Base-by-base conservation (phyloP, 1,140 invertebrate genomes). In the Lycorma delicatula region DNA sequence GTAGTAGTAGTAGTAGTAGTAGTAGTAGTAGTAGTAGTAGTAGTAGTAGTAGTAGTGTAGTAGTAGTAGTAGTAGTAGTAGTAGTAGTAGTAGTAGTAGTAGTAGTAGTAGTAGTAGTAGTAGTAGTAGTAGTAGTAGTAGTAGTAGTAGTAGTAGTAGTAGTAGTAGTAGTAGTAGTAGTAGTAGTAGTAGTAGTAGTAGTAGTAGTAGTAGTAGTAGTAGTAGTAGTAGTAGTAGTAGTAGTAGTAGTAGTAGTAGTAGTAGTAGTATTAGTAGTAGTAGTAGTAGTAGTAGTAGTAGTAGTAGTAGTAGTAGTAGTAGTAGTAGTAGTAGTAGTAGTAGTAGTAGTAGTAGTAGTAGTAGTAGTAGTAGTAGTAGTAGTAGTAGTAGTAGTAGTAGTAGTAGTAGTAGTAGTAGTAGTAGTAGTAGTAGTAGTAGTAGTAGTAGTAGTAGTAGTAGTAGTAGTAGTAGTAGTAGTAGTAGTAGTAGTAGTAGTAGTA, bases 381-480 rank as follows among this genome's bases (percentile, higher is more conserved):
- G 34, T 60, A 31, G 57, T 54, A 31, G 58, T 58, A 41, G 58
- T 59, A 28, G 57, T 59, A 27, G 58, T 59, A 28, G 58, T 60
- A 41, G 31, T 61, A 28, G 57, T 58, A 16, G 56, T 48, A 28
- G 31, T 46, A 41, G 54, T 59, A 23, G 57, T 18, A 22, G 54
- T 55, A 44, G 56, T 28, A 20, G 53, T 58, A 44, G 27, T 31
- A 7, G 56, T 57, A 44, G 53, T 31, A 22, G 52, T 51, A 29
- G 49, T 26, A 7, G 49, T 51, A 29, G 28, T 26, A 29, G 49
- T 51, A 29, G 49, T 51, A 26, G n/a, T n/a, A n/a, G n/a, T n/a
- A n/a, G n/a, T 54, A 25, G 51, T 36, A 25, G 51, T 54, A 25
- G 34, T 36, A 12, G 51, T 54, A 25, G 27, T 59, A 22, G 57